Conservation (phyloP, 2,113 vertebrate genomes). For the Nibea coibor region DNA sequence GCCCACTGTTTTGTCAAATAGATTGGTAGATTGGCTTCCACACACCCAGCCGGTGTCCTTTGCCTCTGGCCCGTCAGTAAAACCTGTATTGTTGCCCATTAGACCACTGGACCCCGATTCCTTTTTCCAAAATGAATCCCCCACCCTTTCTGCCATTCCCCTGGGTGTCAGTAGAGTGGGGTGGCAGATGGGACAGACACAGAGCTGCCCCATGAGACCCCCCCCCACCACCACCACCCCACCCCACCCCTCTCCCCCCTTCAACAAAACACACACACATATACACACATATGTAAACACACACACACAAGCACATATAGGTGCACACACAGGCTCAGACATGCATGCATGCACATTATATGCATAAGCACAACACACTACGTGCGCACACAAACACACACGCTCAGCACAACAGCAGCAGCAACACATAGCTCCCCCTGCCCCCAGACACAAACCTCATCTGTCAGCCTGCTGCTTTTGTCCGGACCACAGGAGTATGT, state of each 20-base stretch:
- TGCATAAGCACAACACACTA: conserved; percentile 11
- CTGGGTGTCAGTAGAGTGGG: conserved; percentile 85
- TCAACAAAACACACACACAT: conserved; percentile 54
- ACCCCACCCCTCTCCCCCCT: conserved; percentile 40
- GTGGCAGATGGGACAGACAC: conserved; percentile 87
- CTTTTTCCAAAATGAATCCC: conserved; percentile 77
- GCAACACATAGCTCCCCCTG: conserved; percentile 67
- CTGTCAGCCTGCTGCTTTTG: conserved; percentile 80
- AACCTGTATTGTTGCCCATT: conserved; percentile 81
- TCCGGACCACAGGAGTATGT: conserved; percentile 60
- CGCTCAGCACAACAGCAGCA: conserved; percentile 38
- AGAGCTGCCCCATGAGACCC: conserved; percentile 83
- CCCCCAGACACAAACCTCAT: conserved; percentile 78
- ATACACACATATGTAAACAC: conserved; percentile 44
- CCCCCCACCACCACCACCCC: neutral
- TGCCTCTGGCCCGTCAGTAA: conserved; percentile 77
- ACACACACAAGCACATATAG: conserved; percentile 31
- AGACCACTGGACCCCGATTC: conserved; percentile 74
- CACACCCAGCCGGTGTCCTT: conserved; percentile 71
- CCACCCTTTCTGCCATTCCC: conserved; percentile 81
- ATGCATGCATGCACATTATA: conserved; percentile 44
- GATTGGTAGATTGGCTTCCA: conserved; percentile 77
- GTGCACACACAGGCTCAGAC: conserved; percentile 42
- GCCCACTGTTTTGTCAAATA: conserved; percentile 76
- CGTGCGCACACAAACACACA: conserved; percentile 10